phyloP scores from a whole-genome alignment of 2,113 vertebrate genomes.

The Eubucco bourcierii region DNA sequence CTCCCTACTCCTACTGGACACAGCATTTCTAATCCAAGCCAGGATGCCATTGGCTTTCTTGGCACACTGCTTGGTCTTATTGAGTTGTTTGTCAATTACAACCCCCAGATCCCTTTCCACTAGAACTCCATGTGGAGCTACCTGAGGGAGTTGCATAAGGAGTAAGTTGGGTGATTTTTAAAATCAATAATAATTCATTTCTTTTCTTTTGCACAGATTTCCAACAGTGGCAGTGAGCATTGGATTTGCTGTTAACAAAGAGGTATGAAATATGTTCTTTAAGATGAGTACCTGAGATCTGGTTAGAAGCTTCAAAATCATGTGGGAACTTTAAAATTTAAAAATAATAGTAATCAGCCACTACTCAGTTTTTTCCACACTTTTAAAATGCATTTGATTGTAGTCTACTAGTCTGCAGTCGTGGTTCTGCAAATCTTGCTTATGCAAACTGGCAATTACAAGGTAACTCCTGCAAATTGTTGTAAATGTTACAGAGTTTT shows the following conservation, averaged over 20 bases:
- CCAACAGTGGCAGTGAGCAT: slow-evolving; percentile 90
- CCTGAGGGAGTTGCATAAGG: background rate
- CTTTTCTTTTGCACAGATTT: slow-evolving; percentile 70
- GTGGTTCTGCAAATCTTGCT: background rate
- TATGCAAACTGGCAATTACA: background rate
- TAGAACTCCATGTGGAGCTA: background rate
- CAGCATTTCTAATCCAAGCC: too few relatives aligned
- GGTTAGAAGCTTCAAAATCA: background rate
- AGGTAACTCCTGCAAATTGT: background rate
- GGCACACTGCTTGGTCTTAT: too few relatives aligned
- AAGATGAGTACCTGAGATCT: slow-evolving; percentile 36
- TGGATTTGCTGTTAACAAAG: slow-evolving; percentile 87
- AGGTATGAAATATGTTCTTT: slow-evolving; percentile 76
- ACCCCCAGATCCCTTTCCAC: too few relatives aligned
- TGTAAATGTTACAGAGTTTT: background rate
- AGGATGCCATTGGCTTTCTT: too few relatives aligned
- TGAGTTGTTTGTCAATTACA: too few relatives aligned
- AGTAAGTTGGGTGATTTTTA: background rate
- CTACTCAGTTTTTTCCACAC: background rate
- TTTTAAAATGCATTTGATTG: background rate
- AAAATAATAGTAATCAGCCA: background rate
- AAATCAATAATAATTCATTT: background rate
- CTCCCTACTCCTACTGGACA: too few relatives aligned
- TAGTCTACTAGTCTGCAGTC: background rate
- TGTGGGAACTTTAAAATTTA: background rate